Evolutionary conservation across 2,113 vertebrate genomes (phyloP), one percentile per base, ranked within the genome.

Genomic region (Megalops atlanticus): DNA sequence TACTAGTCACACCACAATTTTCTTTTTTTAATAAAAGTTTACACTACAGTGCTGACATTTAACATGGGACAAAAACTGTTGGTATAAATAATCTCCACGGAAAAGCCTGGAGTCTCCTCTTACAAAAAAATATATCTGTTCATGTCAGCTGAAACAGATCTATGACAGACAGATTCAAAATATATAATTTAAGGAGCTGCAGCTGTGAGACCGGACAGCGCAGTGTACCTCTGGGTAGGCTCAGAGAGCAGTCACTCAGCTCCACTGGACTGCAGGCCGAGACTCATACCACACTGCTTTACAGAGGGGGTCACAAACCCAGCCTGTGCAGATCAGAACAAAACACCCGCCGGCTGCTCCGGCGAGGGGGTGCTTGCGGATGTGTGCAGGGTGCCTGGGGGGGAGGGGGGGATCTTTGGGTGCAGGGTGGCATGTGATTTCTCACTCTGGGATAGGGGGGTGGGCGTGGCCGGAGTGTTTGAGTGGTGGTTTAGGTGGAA

Each of bases 1-100:
- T 98, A 98, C 94, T 98, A 98, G 99, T 96, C 96, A 97, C 95
- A 96, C 96, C 97, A 97, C 96, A 97, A 95, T n/a, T n/a, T n/a
- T n/a, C n/a, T n/a, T n/a, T n/a, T 91, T 92, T 94, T 95, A 91
- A 95, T 96, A 94, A 92, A 92, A 93, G 97, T 98, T 94, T 98
- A 98, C 96, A 98, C 96, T 96, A 98, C 96, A 97, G 96, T 97
- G 96, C 96, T 96, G 96, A 97, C 95, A 95, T 94, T 95, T 92
- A 95, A 96, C 95, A 93, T 90, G 88, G 91, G 94, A 71, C 84
- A 86, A 85, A 88, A 71, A 89, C 69, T 84, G 87, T 86, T 92
- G 92, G 91, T 96, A 98, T 98, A 98, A 98, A 98, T 97, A 97
- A 97, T 94, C 94, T 96, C 94, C 96, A 94, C 95, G 95, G 94